phyloP scores from a whole-genome alignment of 1,140 invertebrate genomes.

The Cydia strobilella region DNA sequence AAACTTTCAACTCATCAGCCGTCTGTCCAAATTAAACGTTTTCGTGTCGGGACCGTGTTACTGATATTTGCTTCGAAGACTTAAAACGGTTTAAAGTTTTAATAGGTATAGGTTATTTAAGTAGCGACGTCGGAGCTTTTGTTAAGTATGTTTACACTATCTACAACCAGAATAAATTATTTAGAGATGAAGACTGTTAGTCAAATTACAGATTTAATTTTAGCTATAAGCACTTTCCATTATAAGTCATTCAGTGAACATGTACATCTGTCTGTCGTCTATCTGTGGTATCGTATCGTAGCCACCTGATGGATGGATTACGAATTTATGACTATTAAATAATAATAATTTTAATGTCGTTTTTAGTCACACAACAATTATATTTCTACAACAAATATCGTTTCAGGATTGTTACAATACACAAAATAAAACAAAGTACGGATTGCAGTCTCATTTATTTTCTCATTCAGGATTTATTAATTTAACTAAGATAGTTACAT shows the following conservation, averaged over 20 bases:
- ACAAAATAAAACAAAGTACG: constrained; percentile 51
- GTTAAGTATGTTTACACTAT: too few species aligned
- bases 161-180: too few species aligned
- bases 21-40: constrained; percentile 61
- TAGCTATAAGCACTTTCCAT: too few species aligned
- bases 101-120: not conserved
- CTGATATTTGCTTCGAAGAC: constrained; percentile 45
- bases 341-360: too few species aligned
- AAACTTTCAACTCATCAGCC: constrained; percentile 43
- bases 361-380: not conserved
- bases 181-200: too few species aligned
- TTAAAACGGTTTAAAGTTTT: not conserved
- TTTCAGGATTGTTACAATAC: constrained; percentile 24
- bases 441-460: constrained; percentile 78
- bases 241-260: too few species aligned
- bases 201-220: too few species aligned
- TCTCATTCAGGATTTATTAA: constrained; percentile 62
- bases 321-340: too few species aligned
- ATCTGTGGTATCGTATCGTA: too few species aligned
- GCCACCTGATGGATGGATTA: too few species aligned
- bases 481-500: constrained; percentile 74
- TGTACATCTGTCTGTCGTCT: too few species aligned
- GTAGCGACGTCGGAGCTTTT: not conserved
- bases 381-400: constrained; percentile 27
- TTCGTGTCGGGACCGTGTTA: constrained; percentile 59